Percentiles rank a stretch among this genome's conserved stretches.
Evolutionary conservation across 2,888 invertebrate genomes (phyloP).

Genomic region (Carpatolechia fugitivella): DNA sequence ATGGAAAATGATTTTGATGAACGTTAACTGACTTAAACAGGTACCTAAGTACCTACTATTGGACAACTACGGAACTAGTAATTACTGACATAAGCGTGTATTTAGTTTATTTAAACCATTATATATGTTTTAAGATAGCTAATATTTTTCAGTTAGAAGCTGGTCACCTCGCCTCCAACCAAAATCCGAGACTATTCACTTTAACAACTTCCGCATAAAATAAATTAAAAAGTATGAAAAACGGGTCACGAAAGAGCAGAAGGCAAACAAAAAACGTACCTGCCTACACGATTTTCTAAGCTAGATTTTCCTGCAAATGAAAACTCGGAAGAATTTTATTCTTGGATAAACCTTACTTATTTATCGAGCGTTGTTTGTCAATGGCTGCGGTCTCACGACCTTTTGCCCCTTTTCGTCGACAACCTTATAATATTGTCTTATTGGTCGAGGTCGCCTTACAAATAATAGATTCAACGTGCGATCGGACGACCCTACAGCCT

Average conservation of each 20-base stretch:
- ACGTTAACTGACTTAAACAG: too few relatives aligned
- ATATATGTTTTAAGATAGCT: too few relatives aligned
- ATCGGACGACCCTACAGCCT: not conserved
- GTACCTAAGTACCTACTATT: too few relatives aligned
- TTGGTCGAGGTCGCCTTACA: not conserved
- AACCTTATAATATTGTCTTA: constrained; percentile 4
- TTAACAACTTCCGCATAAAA: too few relatives aligned
- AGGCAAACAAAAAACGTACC: not conserved
- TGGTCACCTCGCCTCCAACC: too few relatives aligned
- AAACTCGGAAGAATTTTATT: not conserved
- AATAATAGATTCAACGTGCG: constrained; percentile 7
- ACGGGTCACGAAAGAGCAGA: not conserved
- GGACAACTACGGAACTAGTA: too few relatives aligned
- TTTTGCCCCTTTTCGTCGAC: not conserved
- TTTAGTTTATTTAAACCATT: too few relatives aligned
- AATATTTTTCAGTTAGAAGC: too few relatives aligned
- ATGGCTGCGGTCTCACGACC: not conserved
- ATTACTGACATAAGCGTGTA: too few relatives aligned
- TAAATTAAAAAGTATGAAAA: too few relatives aligned
- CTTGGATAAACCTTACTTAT: not conserved
- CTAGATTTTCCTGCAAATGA: not conserved
- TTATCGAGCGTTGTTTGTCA: constrained; percentile 1
- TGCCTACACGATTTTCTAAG: not conserved
- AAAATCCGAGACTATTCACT: too few relatives aligned
- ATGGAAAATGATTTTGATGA: too few relatives aligned